Percentiles rank a stretch among this genome's conserved stretches.
Conservation (phyloP, 2,797 vertebrate genomes). For the Eremophila alpestris region DNA sequence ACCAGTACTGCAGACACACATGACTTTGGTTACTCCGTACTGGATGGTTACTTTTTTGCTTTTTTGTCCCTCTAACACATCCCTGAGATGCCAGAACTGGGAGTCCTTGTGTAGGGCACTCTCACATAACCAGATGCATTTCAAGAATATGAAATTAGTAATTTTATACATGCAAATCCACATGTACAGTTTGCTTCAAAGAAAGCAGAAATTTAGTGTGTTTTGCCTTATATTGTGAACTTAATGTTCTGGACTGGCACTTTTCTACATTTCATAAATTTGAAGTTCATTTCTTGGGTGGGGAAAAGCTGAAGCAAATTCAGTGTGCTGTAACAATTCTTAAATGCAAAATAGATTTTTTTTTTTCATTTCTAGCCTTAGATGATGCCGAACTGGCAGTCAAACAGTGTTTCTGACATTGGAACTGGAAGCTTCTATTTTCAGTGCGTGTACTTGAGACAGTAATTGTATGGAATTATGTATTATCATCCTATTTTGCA, state of each 20-base stretch:
- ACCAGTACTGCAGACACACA: too few species aligned
- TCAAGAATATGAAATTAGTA: neutral
- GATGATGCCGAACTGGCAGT: neutral
- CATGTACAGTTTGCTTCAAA: neutral
- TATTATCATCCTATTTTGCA: neutral
- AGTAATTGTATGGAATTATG: neutral
- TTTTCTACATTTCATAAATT: neutral
- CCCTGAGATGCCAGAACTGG: neutral
- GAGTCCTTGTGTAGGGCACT: neutral
- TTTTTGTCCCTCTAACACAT: neutral
- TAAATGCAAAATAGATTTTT: neutral
- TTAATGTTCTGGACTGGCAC: neutral
- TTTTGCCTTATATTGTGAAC: neutral
- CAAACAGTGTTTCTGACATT: neutral
- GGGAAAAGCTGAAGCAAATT: neutral
- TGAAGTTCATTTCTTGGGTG: neutral
- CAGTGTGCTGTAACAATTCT: neutral
- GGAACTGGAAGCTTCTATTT: neutral
- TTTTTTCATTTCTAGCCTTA: neutral
- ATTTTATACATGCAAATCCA: neutral
- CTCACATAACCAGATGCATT: neutral
- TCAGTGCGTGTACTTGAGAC: neutral
- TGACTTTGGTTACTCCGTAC: neutral
- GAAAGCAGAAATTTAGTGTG: neutral
- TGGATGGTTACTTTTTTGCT: neutral